Evolutionary conservation across 2,888 invertebrate genomes (phyloP).

Genomic region (Gnatocerus cornutus): DNA sequence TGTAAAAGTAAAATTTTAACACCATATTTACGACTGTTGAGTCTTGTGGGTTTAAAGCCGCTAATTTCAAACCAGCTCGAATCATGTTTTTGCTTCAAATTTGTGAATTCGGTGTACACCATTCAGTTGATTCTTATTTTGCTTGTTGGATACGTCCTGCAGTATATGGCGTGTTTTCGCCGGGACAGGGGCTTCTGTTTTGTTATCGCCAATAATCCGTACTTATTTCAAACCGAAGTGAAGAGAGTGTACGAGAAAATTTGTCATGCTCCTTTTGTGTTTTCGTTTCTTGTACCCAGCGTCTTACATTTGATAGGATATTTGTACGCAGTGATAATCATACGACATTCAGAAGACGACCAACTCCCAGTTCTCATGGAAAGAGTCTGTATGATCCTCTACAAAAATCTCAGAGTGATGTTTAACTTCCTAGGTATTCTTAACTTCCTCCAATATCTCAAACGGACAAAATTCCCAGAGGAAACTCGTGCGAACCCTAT

Average conservation of each 20-base stretch:
- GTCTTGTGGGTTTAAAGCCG: constrained; percentile 84
- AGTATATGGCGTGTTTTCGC: constrained; percentile 85
- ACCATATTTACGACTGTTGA: constrained; percentile 83
- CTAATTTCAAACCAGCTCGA: constrained; percentile 77
- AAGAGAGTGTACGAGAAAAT: constrained; percentile 73
- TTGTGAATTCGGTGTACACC: constrained; percentile 81
- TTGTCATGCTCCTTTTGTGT: constrained; percentile 81
- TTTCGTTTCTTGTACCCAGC: constrained; percentile 84
- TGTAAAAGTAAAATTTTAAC: constrained; percentile 88
- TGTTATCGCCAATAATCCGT: constrained; percentile 59
- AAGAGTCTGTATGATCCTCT: constrained; percentile 78
- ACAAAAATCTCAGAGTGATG: too few relatives aligned
- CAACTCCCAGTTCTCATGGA: constrained; percentile 89
- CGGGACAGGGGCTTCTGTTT: constrained; percentile 84
- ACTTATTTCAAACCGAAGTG: constrained; percentile 21
- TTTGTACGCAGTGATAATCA: constrained; percentile 81
- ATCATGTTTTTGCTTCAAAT: constrained; percentile 75
- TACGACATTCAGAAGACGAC: constrained; percentile 86
- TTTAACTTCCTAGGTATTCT: constrained; percentile 76
- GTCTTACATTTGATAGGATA: constrained; percentile 82
- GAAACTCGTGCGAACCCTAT: constrained; percentile 80
- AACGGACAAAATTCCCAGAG: constrained; percentile 80
- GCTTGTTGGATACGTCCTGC: constrained; percentile 82
- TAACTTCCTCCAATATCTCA: constrained; percentile 81
- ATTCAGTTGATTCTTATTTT: constrained; percentile 79